Base-by-base conservation (phyloP, 2,113 vertebrate species). In the Seriola quinqueradiata region DNA sequence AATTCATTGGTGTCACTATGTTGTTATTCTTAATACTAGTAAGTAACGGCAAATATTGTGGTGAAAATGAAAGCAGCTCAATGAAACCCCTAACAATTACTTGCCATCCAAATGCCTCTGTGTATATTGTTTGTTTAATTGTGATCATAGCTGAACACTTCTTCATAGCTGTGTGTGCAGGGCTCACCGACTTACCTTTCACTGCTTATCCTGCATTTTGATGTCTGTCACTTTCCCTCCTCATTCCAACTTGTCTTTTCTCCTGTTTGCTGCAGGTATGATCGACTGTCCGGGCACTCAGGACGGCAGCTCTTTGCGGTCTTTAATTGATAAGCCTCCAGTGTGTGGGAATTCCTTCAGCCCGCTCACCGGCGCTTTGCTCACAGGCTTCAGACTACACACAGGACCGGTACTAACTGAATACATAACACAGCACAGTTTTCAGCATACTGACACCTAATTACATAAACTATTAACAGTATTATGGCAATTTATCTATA, bases 291-390 rank as follows among this genome's bases (percentile, higher is more conserved):
- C 97, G 0, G 98, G 97, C 17, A 95, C 96, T 38, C 98, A 99
- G 63, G 98, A 99, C 55, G 98, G 97, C 88, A 99, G 98, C 95
- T 97, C 97, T 50, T 90, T 99, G 54, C 97, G 97, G 19, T 99
- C 98, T 36, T 94, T 99, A 57, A 99, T 99, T 10, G 98, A 99
- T 90, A 99, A 99, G 77, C 97, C 97, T 6, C 98, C 98, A 2
- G 97, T 99, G 70, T 98, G 97, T 13, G 94, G 97, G 55, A 97
- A 98, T 90, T 97, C 97, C 23, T 99, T 99, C 79, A 99, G 96
- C 28, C 97, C 97, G 0, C 94, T 99, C 74, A 99, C 98, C 0
- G 98, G 98, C 9, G 96, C 97, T 65, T 95, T 97, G 88, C 96
- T 99, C 46, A 97, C 98, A 9, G 98, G 97, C 16, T 99, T 99